Conservation (phyloP, 2,888 invertebrate species). For the Apantesis nais region DNA sequence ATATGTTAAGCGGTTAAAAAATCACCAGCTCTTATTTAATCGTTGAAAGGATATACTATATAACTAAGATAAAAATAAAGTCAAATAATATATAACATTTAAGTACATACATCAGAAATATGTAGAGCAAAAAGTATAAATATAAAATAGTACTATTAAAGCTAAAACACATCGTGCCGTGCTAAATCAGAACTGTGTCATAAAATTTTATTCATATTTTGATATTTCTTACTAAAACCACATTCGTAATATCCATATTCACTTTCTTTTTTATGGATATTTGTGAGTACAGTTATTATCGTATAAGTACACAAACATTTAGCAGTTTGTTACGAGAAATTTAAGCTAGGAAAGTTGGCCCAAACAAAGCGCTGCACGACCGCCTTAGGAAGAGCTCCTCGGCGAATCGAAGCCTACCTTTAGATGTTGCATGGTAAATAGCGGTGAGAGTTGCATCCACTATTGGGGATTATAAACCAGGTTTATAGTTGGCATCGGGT, state of each 20-base stretch:
- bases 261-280: slow-evolving; percentile 42
- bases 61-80: too few species aligned
- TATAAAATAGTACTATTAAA: background rate
- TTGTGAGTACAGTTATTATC: slow-evolving; percentile 18
- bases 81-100: too few species aligned
- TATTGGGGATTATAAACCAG: slow-evolving; percentile 72
- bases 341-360: slow-evolving; percentile 40
- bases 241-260: slow-evolving; percentile 18
- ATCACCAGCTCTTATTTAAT: background rate
- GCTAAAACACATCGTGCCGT: background rate
- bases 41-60: too few species aligned
- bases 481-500: slow-evolving; percentile 61
- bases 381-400: slow-evolving; percentile 42
- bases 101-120: too few species aligned
- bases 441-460: slow-evolving; percentile 54
- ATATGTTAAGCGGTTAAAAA: background rate
- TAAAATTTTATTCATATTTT: slow-evolving; percentile 19
- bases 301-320: slow-evolving; percentile 25
- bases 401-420: slow-evolving; percentile 38
- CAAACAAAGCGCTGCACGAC: slow-evolving; percentile 23
- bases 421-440: slow-evolving; percentile 42
- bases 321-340: slow-evolving; percentile 26
- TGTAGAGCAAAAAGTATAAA: background rate
- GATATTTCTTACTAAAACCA: background rate
- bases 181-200: background rate